Evolutionary conservation across 2,888 invertebrate species (phyloP), one percentile per base, ranked within the genome.

Genomic region (Drosophila pseudotalamancana): DNA sequence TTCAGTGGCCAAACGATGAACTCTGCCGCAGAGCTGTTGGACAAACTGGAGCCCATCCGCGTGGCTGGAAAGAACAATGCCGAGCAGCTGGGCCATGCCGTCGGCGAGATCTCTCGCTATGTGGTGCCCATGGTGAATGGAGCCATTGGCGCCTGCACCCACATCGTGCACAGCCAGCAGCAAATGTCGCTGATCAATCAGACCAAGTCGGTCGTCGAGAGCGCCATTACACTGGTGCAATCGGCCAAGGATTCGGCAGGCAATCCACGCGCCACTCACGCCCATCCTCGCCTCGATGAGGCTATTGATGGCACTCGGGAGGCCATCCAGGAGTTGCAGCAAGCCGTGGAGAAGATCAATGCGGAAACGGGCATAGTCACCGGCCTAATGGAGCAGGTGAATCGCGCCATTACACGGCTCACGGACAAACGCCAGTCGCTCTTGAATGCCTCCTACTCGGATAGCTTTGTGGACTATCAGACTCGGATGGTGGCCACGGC

Each of bases 401-500:
- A 96, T n/a, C 93, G 98, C 8, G 95, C 98, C n/a, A 96, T 98
- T 90, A 95, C 95, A 0, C 92, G 95, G 1, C 93, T 97, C 57
- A 95, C 96, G 0, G 96, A 96, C 74, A 94, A 95, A 89, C 93
- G 95, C 87, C 94, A 89, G 65, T 96, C 96, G 0, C 92, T 96
- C 6, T 92, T 95, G 61, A 95, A 95, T 2, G 93, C 94, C 0
- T 94, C 94, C 78, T 94, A 94, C 79, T 92, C 94, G 0, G 95
- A 95, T 72, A 94, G 94, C 40, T 99, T 97, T 91, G 99, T 98
- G 3, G 98, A 99, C 92, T 98, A 97, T 90, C 99, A 99, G 92
- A 98, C 99, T 0, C 93, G 98, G 65, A 99, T 99, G 98, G 98
- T 99, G 21, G 96, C 95, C 71, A 94, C 95, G 42, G 96, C 97